These are phyloP conservation scores for Agrochola macilenta DNA, from an alignment of 2,888 invertebrate species.

Conservation along the genomic window DNA sequence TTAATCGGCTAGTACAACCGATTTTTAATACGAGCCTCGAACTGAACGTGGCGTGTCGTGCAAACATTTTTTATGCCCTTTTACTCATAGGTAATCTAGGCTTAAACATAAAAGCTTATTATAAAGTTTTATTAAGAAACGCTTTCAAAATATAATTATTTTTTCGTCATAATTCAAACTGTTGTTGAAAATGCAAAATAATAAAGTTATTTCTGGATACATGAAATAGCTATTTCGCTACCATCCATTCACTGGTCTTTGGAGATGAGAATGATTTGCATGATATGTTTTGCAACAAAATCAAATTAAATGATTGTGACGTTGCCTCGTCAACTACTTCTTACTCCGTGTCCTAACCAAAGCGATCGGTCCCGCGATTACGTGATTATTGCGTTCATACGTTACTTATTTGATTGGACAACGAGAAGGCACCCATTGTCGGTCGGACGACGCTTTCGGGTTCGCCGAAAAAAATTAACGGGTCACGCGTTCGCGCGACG, in stretches of 20 bases:
- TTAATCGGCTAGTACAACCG: slow-evolving; percentile 40
- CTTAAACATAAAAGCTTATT: slow-evolving; percentile 15
- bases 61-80: slow-evolving; percentile 26
- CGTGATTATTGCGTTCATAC: background rate
- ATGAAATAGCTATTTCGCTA: background rate
- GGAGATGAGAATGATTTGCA: background rate
- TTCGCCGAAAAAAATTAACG: no score
- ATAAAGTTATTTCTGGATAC: background rate
- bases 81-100: slow-evolving; percentile 19
- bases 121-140: slow-evolving; percentile 14
- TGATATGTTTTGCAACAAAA: background rate
- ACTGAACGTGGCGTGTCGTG: slow-evolving; percentile 38
- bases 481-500: no score
- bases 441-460: background rate
- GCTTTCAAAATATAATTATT: slow-evolving; percentile 10
- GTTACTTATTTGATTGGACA: background rate
- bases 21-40: slow-evolving; percentile 33
- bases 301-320: no score
- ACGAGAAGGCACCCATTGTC: background rate
- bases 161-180: background rate
- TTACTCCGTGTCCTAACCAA: no score
- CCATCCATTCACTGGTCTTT: background rate
- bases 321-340: no score
- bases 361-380: background rate
- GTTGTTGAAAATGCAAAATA: background rate